A percentile compares a stretch with the other conserved stretches of the same genome.
Evolutionary conservation across 2,888 invertebrate genomes (phyloP).

Genomic region (Unio pictorum): DNA sequence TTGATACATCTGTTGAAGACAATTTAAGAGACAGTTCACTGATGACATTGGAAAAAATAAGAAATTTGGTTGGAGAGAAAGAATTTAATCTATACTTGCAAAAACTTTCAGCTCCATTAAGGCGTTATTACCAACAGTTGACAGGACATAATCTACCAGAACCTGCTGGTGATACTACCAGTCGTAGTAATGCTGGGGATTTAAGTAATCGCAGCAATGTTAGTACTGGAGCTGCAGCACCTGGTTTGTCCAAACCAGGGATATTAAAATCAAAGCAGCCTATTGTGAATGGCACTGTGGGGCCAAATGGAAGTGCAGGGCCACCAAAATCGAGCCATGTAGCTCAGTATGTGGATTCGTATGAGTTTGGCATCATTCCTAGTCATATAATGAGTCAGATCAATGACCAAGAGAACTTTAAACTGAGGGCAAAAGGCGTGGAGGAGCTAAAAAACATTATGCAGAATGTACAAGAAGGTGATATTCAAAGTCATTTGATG

Average conservation of each 20-base stretch:
- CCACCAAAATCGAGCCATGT: constrained; percentile 7
- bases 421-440: constrained; percentile 75
- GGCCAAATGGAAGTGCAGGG: constrained; percentile 5
- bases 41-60: constrained; percentile 69
- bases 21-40: constrained; percentile 63
- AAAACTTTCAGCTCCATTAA: constrained; percentile 57
- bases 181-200: constrained; percentile 9
- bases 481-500: constrained; percentile 72
- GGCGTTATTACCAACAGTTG: constrained; percentile 57
- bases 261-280: constrained; percentile 8
- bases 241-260: constrained; percentile 24
- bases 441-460: constrained; percentile 77
- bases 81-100: constrained; percentile 66
- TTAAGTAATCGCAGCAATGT: constrained; percentile 11
- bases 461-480: constrained; percentile 55
- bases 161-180: constrained; percentile 9
- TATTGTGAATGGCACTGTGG: constrained; percentile 3
- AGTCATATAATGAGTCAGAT: constrained; percentile 70
- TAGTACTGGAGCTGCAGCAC: constrained; percentile 20
- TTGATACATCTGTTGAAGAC: constrained; percentile 64
- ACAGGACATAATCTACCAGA: constrained; percentile 40
- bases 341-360: constrained; percentile 51
- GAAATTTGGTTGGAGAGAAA: constrained; percentile 68
- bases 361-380: constrained; percentile 72
- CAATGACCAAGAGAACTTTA: constrained; percentile 76